Percentiles rank a stretch among this genome's conserved stretches.
Evolutionary conservation across 2,113 vertebrate species (phyloP).

Genomic region (Lepisosteus oculatus): DNA sequence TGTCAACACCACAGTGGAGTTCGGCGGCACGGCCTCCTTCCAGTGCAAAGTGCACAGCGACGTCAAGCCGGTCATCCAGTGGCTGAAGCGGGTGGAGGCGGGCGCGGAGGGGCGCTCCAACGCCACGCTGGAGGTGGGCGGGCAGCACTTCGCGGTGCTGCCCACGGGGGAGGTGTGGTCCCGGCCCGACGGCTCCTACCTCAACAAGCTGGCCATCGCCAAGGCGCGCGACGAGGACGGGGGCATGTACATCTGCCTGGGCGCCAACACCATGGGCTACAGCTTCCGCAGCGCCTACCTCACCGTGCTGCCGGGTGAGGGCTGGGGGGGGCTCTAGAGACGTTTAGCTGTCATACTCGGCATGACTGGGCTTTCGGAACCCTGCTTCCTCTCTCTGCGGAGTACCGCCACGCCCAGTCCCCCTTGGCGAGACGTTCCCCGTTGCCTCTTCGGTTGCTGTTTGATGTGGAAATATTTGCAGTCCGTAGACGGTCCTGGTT

Average conservation of each 20-base stretch:
- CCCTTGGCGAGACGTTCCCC: no score
- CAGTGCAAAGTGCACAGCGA: conserved; percentile 57
- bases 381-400: no score
- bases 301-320: conserved; percentile 51
- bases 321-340: no score
- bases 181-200: conserved; percentile 56
- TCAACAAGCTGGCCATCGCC: conserved; percentile 54
- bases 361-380: no score
- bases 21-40: conserved; percentile 52
- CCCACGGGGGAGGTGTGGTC: conserved; percentile 55
- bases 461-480: no score
- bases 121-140: conserved; percentile 53
- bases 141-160: conserved; percentile 51
- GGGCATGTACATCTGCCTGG: conserved; percentile 59
- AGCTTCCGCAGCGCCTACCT: conserved; percentile 55
- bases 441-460: no score
- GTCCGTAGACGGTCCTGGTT: no score
- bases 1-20: conserved; percentile 55
- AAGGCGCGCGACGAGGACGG: conserved; percentile 50
- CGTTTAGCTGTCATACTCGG: no score
- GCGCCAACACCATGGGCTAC: conserved; percentile 59
- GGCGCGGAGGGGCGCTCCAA: conserved; percentile 46
- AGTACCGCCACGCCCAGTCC: no score
- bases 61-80: conserved; percentile 54
- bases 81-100: conserved; percentile 49